Evolutionary conservation across 1,140 invertebrate genomes (phyloP).

Genomic region (Ceratina calcarata): DNA sequence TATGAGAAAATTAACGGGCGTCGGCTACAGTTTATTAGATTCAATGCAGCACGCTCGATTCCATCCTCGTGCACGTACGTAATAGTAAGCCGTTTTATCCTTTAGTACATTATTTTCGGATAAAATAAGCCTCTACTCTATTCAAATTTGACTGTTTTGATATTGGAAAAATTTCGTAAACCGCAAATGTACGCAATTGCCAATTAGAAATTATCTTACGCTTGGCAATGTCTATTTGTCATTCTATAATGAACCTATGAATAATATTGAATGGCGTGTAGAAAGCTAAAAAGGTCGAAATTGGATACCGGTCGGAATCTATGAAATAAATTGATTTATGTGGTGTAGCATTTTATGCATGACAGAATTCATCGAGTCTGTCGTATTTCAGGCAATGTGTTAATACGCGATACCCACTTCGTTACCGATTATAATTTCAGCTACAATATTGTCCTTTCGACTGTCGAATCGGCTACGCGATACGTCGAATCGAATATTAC

Average conservation of each 20-base stretch:
- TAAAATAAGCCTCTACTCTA: background rate
- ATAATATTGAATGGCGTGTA: too few species aligned
- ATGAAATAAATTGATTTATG: too few species aligned
- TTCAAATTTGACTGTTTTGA: background rate
- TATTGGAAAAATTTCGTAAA: too few species aligned
- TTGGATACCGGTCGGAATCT: too few species aligned
- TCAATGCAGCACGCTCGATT: conserved; percentile 29
- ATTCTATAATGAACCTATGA: too few species aligned
- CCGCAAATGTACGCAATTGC: too few species aligned
- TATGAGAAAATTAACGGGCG: conserved; percentile 56
- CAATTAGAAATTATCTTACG: too few species aligned
- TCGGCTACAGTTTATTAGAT: conserved; percentile 58
- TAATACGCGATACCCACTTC: background rate
- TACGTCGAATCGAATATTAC: background rate
- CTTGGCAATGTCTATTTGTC: too few species aligned
- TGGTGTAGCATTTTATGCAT: too few species aligned
- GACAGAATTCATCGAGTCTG: background rate
- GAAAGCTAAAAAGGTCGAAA: too few species aligned
- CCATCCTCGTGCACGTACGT: background rate
- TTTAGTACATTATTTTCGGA: too few species aligned
- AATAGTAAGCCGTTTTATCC: background rate
- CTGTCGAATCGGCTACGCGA: background rate
- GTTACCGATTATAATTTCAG: conserved; percentile 14
- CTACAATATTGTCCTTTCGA: background rate
- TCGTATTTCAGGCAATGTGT: background rate